phyloP scores from a whole-genome alignment of 2,888 invertebrate genomes.

The Cheilosia pagana region DNA sequence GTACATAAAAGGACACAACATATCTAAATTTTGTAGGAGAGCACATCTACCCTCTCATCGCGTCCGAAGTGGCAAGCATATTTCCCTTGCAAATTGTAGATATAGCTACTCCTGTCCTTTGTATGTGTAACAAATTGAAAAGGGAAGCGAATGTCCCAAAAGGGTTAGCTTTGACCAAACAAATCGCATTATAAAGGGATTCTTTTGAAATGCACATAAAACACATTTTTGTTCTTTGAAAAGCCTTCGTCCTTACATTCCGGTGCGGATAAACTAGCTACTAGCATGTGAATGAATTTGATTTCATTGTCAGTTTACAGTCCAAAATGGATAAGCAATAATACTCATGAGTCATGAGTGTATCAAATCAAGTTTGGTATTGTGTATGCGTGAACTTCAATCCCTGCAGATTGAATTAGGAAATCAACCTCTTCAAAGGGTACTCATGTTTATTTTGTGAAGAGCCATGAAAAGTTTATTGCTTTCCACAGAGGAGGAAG shows the following conservation, averaged over 20 bases:
- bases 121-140: constrained; percentile 44
- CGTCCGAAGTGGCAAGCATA: constrained; percentile 1
- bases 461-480: neutral
- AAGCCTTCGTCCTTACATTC: constrained; percentile 31
- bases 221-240: constrained; percentile 41
- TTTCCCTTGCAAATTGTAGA: neutral
- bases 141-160: constrained; percentile 54
- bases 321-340: constrained; percentile 2
- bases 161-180: constrained; percentile 67
- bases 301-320: constrained; percentile 41
- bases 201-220: constrained; percentile 68
- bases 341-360: constrained; percentile 14
- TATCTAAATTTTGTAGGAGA: too few species aligned
- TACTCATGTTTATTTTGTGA: neutral
- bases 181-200: constrained; percentile 68
- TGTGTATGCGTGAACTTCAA: constrained; percentile 16
- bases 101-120: neutral
- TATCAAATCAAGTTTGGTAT: constrained; percentile 46
- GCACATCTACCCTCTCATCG: neutral
- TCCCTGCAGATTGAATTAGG: constrained; percentile 35
- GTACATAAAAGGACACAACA: neutral
- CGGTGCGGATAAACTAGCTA: constrained; percentile 16
- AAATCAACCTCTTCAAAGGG: constrained; percentile 10
- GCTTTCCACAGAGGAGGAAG: neutral
- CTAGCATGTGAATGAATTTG: constrained; percentile 41